Conservation (phyloP, 2,113 vertebrate species). For the Poeciliopsis prolifica region DNA sequence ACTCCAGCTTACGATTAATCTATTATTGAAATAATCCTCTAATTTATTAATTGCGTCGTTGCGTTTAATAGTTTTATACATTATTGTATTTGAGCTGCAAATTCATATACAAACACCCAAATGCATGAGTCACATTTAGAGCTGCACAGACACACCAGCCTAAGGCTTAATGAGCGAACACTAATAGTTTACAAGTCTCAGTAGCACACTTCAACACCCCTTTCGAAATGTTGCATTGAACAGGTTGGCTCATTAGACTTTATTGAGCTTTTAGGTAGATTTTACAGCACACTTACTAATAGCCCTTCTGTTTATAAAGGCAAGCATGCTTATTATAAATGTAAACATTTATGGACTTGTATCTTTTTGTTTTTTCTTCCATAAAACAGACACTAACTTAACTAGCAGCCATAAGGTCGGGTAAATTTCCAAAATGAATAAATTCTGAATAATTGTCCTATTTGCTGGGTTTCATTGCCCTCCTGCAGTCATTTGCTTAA, state of each 20-base stretch:
- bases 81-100: not conserved
- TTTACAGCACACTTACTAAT: not conserved
- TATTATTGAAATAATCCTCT: too few species aligned
- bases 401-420: not conserved
- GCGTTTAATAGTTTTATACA: not conserved
- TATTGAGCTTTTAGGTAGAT: slow-evolving; percentile 1
- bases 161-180: not conserved
- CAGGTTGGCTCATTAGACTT: not conserved
- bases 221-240: not conserved
- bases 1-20: too few species aligned
- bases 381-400: not conserved
- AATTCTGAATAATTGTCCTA: not conserved
- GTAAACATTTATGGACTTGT: not conserved
- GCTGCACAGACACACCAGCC: not conserved
- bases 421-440: not conserved
- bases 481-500: not conserved
- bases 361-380: too few species aligned
- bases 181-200: slow-evolving; percentile 1
- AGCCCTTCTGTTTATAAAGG: not conserved
- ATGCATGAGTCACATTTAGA: not conserved
- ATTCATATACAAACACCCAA: not conserved
- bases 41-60: too few species aligned
- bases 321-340: not conserved
- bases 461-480: not conserved
- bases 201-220: not conserved